phyloP scores from a whole-genome alignment of 1,140 invertebrate genomes.

The Eriosoma lanigerum region DNA sequence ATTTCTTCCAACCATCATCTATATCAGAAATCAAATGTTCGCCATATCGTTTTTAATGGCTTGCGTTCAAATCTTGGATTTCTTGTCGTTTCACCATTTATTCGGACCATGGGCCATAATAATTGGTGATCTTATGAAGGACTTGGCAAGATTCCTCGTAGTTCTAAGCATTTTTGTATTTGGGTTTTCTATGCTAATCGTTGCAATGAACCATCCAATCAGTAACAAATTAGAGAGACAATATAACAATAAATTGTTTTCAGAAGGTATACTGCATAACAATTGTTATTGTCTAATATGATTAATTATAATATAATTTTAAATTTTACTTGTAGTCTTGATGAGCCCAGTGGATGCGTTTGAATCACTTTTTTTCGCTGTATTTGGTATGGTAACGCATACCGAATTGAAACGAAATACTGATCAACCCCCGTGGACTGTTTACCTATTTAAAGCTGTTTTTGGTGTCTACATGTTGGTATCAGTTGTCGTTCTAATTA shows the following conservation, averaged over 20 bases:
- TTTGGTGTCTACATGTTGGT: constrained; percentile 97
- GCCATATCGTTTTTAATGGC: constrained; percentile 90
- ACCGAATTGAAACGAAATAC: constrained; percentile 68
- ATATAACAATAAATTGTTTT: constrained; percentile 52
- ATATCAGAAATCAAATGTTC: constrained; percentile 93
- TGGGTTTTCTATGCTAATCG: constrained; percentile 97
- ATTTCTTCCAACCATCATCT: constrained; percentile 81
- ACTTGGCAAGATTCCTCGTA: constrained; percentile 92
- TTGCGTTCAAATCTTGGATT: constrained; percentile 96
- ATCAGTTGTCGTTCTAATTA: constrained; percentile 97
- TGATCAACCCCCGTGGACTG: constrained; percentile 73
- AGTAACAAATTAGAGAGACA: constrained; percentile 60
- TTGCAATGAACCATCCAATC: constrained; percentile 92
- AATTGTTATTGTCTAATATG: not conserved
- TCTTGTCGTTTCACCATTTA: constrained; percentile 95
- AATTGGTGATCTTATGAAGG: constrained; percentile 85
- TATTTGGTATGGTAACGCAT: constrained; percentile 95
- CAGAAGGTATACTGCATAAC: constrained; percentile 55
- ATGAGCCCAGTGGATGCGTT: constrained; percentile 88
- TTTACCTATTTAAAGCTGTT: constrained; percentile 77
- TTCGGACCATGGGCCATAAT: constrained; percentile 98
- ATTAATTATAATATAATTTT: not conserved
- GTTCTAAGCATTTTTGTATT: constrained; percentile 97
- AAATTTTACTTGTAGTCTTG: constrained; percentile 72
- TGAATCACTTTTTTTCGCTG: constrained; percentile 97